Conservation (phyloP, 2,113 vertebrate species). For the Pygoscelis antarcticus region DNA sequence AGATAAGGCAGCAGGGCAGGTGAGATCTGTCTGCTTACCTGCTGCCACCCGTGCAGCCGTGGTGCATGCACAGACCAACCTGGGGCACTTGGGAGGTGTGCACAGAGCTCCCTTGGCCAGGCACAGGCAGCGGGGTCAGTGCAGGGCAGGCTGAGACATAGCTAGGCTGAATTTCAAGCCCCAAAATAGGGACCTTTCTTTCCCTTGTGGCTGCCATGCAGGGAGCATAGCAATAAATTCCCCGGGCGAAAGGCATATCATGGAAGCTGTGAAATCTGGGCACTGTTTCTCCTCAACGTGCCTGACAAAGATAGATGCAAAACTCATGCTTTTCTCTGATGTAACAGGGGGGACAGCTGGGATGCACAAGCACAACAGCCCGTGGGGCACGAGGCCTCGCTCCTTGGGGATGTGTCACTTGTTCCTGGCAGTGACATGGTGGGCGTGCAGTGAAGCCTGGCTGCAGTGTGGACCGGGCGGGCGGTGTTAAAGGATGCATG, state of each 20-base stretch:
- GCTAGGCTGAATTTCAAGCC: background rate
- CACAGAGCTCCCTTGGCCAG: rapidly evolving
- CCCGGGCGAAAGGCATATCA: rapidly evolving
- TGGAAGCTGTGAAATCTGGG: slow-evolving; percentile 2
- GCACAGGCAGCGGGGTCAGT: rapidly evolving
- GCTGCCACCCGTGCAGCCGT: background rate
- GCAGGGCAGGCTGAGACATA: background rate
- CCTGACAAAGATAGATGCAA: background rate
- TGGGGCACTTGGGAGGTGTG: background rate
- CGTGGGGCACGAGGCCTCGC: rapidly evolving
- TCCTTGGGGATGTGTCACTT: background rate
- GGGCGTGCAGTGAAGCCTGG: background rate
- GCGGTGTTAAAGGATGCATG: rapidly evolving
- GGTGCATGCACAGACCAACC: background rate
- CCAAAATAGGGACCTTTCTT: background rate
- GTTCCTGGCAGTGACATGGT: background rate
- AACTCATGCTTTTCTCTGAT: background rate
- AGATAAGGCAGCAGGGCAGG: background rate
- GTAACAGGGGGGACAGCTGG: background rate
- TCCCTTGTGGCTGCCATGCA: background rate
- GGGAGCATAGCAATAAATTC: background rate
- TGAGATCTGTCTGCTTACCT: background rate
- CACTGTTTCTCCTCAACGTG: background rate
- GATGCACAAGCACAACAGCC: background rate
- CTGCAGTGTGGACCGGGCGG: rapidly evolving